Evolutionary conservation across 2,888 invertebrate species (phyloP).

Genomic region (Drosophila pullipes): DNA sequence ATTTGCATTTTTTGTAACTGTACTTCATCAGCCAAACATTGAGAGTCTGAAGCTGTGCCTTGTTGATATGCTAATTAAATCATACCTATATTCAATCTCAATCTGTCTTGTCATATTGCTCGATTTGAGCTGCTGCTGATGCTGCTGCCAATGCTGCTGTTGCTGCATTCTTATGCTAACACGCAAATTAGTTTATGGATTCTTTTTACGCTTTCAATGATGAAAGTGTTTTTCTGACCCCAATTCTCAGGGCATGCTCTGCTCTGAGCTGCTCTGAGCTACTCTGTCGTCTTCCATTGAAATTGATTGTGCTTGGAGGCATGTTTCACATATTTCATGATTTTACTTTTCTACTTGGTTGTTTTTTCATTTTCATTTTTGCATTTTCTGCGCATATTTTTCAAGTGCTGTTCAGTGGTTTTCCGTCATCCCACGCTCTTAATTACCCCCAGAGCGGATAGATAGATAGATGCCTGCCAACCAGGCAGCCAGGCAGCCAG

Average conservation of each 20-base stretch:
- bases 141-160: conserved; percentile 40
- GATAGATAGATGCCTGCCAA: conserved; percentile 8
- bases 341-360: conserved; percentile 65
- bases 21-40: conserved; percentile 17
- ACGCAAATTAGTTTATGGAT: conserved; percentile 55
- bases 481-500: not conserved
- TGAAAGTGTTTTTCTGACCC: conserved; percentile 81
- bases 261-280: not conserved
- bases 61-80: conserved; percentile 75
- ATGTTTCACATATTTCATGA: conserved; percentile 81
- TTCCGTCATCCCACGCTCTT: conserved; percentile 78
- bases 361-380: conserved; percentile 50
- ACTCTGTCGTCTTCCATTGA: conserved; percentile 40
- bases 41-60: conserved; percentile 26
- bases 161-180: conserved; percentile 65
- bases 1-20: conserved; percentile 73
- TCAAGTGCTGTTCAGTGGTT: conserved; percentile 54
- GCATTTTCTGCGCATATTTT: conserved; percentile 64
- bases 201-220: conserved; percentile 52
- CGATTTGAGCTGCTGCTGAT: conserved; percentile 31
- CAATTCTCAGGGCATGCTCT: conserved; percentile 49
- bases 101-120: conserved; percentile 69
- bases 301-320: conserved; percentile 46
- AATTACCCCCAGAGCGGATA: conserved; percentile 64
- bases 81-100: conserved; percentile 62